A percentile compares a stretch with the other conserved stretches of the same genome.
Evolutionary conservation across 2,888 invertebrate genomes (phyloP).

Genomic region (Drosophila nigritarsus): DNA sequence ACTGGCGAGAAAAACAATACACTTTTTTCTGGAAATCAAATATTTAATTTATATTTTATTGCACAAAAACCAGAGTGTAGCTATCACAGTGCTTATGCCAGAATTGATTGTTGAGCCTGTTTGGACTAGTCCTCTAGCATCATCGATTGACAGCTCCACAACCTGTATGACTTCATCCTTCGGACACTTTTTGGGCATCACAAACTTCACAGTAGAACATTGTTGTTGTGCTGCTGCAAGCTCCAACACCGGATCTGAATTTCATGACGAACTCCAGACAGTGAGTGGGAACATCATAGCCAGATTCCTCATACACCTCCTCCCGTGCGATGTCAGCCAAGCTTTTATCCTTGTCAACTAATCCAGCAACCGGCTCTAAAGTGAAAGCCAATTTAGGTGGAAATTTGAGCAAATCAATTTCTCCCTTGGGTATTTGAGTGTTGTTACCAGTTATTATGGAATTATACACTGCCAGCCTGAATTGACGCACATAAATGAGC

Average conservation of each 20-base stretch:
- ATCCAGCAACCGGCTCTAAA: slow-evolving; percentile 96
- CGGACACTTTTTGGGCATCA: slow-evolving; percentile 49
- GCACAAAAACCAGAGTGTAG: slow-evolving; percentile 53
- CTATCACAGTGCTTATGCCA: slow-evolving; percentile 45
- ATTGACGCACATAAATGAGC: slow-evolving; percentile 95
- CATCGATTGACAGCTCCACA: slow-evolving; percentile 56
- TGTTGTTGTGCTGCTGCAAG: slow-evolving; percentile 35
- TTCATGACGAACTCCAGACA: slow-evolving; percentile 37
- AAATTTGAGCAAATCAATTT: slow-evolving; percentile 88
- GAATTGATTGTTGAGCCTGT: slow-evolving; percentile 38
- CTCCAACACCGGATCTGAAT: slow-evolving; percentile 61
- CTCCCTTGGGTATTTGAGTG: slow-evolving; percentile 60
- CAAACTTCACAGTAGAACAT: slow-evolving; percentile 64
- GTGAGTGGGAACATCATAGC: slow-evolving; percentile 53
- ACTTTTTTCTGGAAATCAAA: not conserved
- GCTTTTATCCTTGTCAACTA: slow-evolving; percentile 92
- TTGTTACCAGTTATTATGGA: slow-evolving; percentile 87
- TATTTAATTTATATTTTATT: slow-evolving; percentile 32
- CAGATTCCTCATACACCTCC: slow-evolving; percentile 96
- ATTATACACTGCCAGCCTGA: slow-evolving; percentile 93
- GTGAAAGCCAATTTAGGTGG: slow-evolving; percentile 91
- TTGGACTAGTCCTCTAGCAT: slow-evolving; percentile 43
- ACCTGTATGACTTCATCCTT: slow-evolving; percentile 50
- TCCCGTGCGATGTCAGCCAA: slow-evolving; percentile 92
- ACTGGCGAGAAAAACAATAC: not conserved